Evolutionary conservation across 2,888 invertebrate genomes (phyloP).

Genomic region (Podotricha telesiphe): DNA sequence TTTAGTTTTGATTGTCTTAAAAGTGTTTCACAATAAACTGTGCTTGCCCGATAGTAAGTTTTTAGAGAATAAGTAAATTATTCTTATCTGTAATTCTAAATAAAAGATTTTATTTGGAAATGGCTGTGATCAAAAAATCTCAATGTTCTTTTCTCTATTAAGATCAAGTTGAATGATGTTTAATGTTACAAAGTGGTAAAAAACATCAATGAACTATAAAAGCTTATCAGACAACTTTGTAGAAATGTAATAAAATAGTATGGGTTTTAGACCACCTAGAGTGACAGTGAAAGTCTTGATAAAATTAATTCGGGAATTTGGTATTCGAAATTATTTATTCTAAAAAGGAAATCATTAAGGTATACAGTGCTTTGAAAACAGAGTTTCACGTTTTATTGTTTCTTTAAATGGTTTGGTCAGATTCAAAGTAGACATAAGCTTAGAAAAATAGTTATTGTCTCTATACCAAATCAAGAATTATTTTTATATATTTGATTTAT

Average conservation of each 20-base stretch:
- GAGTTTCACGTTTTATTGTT: constrained; percentile 12
- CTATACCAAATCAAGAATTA: too few species aligned
- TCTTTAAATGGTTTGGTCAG: neutral
- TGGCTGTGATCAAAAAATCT: neutral
- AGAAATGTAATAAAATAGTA: constrained; percentile 61
- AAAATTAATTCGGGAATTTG: constrained; percentile 59
- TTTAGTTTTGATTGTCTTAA: constrained; percentile 4
- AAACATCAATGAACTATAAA: constrained; percentile 60
- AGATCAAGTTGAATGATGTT: constrained; percentile 35
- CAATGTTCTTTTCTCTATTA: constrained; percentile 12
- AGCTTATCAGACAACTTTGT: constrained; percentile 62
- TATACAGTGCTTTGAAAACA: constrained; percentile 7
- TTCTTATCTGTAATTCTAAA: constrained; percentile 4
- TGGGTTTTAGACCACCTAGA: constrained; percentile 66
- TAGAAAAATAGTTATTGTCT: too few species aligned
- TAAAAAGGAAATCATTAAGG: constrained; percentile 46
- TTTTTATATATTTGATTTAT: too few species aligned
- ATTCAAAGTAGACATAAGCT: too few species aligned
- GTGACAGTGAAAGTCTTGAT: constrained; percentile 51
- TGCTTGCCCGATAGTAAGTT: neutral
- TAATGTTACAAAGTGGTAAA: constrained; percentile 63
- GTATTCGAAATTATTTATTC: constrained; percentile 57
- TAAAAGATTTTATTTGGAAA: constrained; percentile 9
- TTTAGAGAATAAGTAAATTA: neutral
- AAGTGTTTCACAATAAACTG: neutral